Evolutionary conservation across 1,140 invertebrate species (phyloP).

Genomic region (Orius laevigatus): DNA sequence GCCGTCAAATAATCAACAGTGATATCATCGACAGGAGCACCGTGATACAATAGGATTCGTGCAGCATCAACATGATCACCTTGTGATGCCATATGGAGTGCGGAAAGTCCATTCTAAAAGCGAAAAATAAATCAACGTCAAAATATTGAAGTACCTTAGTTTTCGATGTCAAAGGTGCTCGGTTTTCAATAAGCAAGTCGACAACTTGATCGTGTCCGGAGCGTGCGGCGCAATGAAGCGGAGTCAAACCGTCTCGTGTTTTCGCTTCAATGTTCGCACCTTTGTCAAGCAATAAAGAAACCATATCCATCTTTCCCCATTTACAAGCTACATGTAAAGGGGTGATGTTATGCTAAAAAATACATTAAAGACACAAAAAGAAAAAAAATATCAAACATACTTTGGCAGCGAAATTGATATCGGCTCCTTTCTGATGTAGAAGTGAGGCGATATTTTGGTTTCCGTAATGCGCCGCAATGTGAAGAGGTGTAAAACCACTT

Average conservation of each 20-base stretch:
- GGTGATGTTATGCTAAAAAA: slow-evolving; percentile 63
- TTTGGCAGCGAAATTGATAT: slow-evolving; percentile 93
- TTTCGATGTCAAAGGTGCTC: slow-evolving; percentile 86
- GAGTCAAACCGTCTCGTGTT: slow-evolving; percentile 88
- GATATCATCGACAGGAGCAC: slow-evolving; percentile 92
- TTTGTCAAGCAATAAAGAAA: slow-evolving; percentile 62
- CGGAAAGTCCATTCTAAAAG: slow-evolving; percentile 70
- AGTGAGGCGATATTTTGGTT: slow-evolving; percentile 88
- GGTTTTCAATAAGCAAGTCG: slow-evolving; percentile 75
- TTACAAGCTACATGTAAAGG: slow-evolving; percentile 89
- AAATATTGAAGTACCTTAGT: slow-evolving; percentile 65
- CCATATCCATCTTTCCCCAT: slow-evolving; percentile 92
- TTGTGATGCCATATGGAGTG: slow-evolving; percentile 87
- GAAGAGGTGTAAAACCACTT: slow-evolving; percentile 94
- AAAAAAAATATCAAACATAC: slow-evolving; percentile 28
- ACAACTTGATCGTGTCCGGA: slow-evolving; percentile 95
- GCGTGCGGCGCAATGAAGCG: slow-evolving; percentile 78
- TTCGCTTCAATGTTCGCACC: slow-evolving; percentile 86
- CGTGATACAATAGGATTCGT: slow-evolving; percentile 75
- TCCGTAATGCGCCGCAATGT: slow-evolving; percentile 97
- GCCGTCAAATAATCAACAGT: slow-evolving; percentile 95
- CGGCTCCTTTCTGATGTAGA: slow-evolving; percentile 78
- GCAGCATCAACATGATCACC: slow-evolving; percentile 94
- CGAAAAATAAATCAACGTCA: slow-evolving; percentile 17
- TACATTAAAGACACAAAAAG: background rate